Evolutionary conservation across 64 coral and sea anemone genomes (phyloP).

Genomic region (Exaiptasia diaphana): DNA sequence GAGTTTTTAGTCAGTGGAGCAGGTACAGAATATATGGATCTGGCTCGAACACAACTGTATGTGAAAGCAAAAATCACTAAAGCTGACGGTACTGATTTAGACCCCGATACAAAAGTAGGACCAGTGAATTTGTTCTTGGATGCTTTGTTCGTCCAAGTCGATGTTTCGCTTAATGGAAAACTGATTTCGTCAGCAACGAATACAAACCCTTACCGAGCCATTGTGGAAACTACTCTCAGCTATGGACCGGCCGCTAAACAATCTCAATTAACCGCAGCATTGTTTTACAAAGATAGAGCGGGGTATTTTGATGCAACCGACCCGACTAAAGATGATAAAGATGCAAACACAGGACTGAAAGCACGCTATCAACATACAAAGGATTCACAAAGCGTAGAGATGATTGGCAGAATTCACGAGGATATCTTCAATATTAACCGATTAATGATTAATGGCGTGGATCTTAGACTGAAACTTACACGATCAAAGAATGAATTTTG

Average conservation of each 20-base stretch:
- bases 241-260: background rate
- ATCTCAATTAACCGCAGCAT: background rate
- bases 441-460: background rate
- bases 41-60: conserved; percentile 9
- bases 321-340: background rate
- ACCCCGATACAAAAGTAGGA: conserved; percentile 1
- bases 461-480: background rate
- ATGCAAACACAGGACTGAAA: background rate
- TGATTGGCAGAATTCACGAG: background rate
- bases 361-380: background rate
- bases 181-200: background rate
- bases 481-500: background rate
- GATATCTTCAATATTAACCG: background rate
- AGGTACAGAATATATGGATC: background rate
- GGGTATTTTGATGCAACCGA: background rate
- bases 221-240: background rate
- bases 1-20: background rate
- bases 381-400: background rate
- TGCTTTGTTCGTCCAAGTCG: conserved; percentile 10
- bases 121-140: background rate
- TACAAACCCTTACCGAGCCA: background rate
- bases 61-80: conserved; percentile 29
- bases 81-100: conserved; percentile 4
- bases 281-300: conserved; percentile 14
- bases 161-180: background rate